Percentiles rank a stretch among this genome's conserved stretches.
Evolutionary conservation across 2,888 invertebrate genomes (phyloP).

Genomic region (Eilema depressum): DNA sequence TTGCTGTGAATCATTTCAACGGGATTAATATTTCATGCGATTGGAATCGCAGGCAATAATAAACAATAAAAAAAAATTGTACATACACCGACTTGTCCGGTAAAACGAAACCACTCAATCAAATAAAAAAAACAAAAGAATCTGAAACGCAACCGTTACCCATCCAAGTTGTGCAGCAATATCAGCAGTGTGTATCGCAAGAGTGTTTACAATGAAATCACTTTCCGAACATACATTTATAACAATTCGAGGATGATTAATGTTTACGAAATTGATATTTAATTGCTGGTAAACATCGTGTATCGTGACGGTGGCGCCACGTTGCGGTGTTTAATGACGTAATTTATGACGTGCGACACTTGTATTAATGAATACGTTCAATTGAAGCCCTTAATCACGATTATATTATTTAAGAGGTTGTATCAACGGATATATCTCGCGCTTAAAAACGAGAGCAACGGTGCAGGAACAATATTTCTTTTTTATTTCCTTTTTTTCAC

Average conservation of each 20-base stretch:
- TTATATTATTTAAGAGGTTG: neutral
- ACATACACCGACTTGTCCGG: no score
- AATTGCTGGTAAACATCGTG: constrained; percentile 72
- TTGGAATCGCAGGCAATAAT: no score
- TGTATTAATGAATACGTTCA: constrained; percentile 34
- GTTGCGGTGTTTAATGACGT: constrained; percentile 61
- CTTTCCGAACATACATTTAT: constrained; percentile 56
- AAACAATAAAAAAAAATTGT: no score
- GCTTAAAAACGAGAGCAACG: neutral
- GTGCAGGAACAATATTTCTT: neutral
- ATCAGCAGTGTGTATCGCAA: constrained; percentile 33
- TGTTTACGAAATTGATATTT: constrained; percentile 79
- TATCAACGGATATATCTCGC: neutral
- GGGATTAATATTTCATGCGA: no score
- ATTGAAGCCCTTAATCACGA: constrained; percentile 24
- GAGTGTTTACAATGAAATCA: constrained; percentile 37
- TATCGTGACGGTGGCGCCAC: constrained; percentile 55
- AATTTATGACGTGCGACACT: constrained; percentile 61
- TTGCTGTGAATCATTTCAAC: no score
- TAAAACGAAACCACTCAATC: no score
- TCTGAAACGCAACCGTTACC: neutral
- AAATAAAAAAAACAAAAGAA: no score
- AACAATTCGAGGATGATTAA: constrained; percentile 76
- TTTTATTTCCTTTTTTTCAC: no score
- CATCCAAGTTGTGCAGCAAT: neutral